A percentile compares a stretch with the other conserved stretches of the same genome.
Conservation (phyloP, 2,113 vertebrate genomes). For the Pao palembangensis region DNA sequence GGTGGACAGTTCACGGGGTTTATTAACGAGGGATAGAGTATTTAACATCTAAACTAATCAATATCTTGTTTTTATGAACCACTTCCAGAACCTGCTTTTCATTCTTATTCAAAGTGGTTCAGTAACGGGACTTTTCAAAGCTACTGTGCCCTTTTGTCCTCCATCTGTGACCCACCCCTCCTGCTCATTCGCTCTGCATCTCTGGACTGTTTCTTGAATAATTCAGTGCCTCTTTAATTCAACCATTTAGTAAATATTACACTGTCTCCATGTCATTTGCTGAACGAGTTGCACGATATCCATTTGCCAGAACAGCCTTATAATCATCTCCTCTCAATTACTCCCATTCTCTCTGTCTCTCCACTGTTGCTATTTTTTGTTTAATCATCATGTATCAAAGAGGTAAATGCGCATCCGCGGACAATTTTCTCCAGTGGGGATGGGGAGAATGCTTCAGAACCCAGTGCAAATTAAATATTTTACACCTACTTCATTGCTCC, state of each 20-base stretch:
- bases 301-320: slow-evolving; percentile 47
- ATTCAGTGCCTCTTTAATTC: slow-evolving; percentile 51
- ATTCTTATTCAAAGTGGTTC: slow-evolving; percentile 20
- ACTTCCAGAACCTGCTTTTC: background rate
- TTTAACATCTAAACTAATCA: too few species aligned
- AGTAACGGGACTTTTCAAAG: background rate
- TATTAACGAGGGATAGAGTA: too few species aligned
- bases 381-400: slow-evolving; percentile 60
- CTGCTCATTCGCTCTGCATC: slow-evolving; percentile 17
- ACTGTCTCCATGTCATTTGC: slow-evolving; percentile 39
- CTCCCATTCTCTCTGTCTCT: slow-evolving; percentile 1
- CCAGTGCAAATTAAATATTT: too few species aligned
- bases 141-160: slow-evolving; percentile 16
- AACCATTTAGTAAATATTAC: slow-evolving; percentile 53
- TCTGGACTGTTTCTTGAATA: slow-evolving; percentile 45
- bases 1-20: too few species aligned
- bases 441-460: too few species aligned
- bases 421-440: too few species aligned
- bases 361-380: slow-evolving; percentile 32
- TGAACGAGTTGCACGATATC: slow-evolving; percentile 42
- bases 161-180: slow-evolving; percentile 29
- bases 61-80: too few species aligned
- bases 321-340: slow-evolving; percentile 43
- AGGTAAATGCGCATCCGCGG: slow-evolving; percentile 21
- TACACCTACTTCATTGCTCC: too few species aligned